Conservation (phyloP, 2,888 invertebrate species). For the Lasioglossum morio region DNA sequence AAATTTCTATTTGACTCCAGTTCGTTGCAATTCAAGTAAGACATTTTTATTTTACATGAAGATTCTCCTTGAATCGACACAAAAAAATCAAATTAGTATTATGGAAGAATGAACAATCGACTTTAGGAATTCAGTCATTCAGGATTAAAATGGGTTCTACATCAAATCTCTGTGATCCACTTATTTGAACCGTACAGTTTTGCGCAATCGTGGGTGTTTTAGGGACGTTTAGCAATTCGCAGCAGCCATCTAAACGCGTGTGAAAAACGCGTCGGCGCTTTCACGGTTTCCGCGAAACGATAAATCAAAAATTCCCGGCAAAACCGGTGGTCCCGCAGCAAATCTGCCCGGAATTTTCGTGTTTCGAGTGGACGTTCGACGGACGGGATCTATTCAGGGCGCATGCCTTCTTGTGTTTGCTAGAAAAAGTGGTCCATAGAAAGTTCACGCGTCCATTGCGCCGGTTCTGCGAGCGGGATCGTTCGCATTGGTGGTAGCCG, state of each 20-base stretch:
- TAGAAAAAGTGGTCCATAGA: slow-evolving; percentile 21
- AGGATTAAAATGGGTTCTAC: no score
- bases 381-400: background rate
- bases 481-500: background rate
- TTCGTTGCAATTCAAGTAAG: no score
- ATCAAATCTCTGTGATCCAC: no score
- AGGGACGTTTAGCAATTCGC: background rate
- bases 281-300: slow-evolving; percentile 7
- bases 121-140: no score
- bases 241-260: background rate
- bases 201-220: background rate
- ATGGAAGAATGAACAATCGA: no score
- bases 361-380: background rate
- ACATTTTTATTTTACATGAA: no score
- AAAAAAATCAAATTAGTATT: no score
- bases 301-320: background rate
- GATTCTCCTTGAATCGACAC: no score
- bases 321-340: background rate
- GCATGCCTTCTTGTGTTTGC: background rate
- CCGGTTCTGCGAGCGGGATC: background rate
- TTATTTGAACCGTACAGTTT: background rate
- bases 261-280: background rate
- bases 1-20: no score
- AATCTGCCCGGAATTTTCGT: background rate
- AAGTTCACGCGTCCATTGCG: slow-evolving; percentile 8